Percentiles rank a stretch among this genome's conserved stretches.
Conservation (phyloP, 2,797 vertebrate species). For the Pseudopleuronectes americanus region DNA sequence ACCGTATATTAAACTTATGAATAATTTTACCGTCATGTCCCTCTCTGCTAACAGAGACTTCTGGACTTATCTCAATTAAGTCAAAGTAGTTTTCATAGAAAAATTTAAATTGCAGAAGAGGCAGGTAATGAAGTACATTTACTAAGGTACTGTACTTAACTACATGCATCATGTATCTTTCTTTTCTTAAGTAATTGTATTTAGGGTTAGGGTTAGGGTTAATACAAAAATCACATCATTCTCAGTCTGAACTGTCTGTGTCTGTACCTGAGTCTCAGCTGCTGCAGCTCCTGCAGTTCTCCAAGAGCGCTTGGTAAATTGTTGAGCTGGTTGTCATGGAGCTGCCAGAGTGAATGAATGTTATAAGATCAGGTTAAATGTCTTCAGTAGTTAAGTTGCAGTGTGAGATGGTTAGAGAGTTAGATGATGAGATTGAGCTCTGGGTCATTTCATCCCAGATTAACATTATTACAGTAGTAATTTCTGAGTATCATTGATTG, state of each 20-base stretch:
- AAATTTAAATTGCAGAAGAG: too few relatives aligned
- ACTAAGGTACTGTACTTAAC: too few relatives aligned
- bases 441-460: not conserved
- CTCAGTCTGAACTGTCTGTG: not conserved
- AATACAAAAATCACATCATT: not conserved
- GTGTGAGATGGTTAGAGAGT: not conserved
- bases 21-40: not conserved
- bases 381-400: not conserved
- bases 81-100: too few relatives aligned
- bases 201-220: too few relatives aligned
- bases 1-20: not conserved
- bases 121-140: too few relatives aligned
- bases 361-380: conserved; percentile 3
- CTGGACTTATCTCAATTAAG: too few relatives aligned
- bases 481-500: not conserved
- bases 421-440: not conserved
- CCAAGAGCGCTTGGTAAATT: conserved; percentile 88
- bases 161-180: too few relatives aligned
- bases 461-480: not conserved
- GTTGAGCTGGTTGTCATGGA: conserved; percentile 93
- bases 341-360: conserved; percentile 72
- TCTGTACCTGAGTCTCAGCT: conserved; percentile 88
- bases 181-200: too few relatives aligned
- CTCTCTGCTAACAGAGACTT: too few relatives aligned
- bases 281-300: conserved; percentile 91